Evolutionary conservation across 2,113 vertebrate genomes (phyloP), one percentile per base, ranked within the genome.

Genomic region (Marcusenius ussheri): DNA sequence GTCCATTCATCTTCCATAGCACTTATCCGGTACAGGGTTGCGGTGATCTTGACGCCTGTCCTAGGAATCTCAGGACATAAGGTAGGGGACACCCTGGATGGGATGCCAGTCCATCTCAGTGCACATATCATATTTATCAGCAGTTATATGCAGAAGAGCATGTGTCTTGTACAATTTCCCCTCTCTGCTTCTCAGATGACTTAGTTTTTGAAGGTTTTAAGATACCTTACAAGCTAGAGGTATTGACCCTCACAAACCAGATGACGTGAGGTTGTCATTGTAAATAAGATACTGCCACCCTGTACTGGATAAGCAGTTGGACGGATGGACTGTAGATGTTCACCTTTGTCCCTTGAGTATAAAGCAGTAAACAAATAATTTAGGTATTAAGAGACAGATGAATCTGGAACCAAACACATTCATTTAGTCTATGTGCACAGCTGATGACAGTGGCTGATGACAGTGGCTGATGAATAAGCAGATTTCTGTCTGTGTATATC

Each of bases 121-220:
- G 13, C 74, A 80, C 74, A 80, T 80, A 70, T 80, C 74, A 80
- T 42, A 42, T 80, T 80, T 80, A 80, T 80, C 74, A 80, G 74
- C 35, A 80, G 74, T 39, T 80, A 42, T 42, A 42, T 80, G 74
- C 31, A 80, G 35, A 42, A 80, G 35, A 39, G 74, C 5, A 8
- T 42, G 74, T 6, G 31, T 80, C 74, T 80, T 80, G 15, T 80
- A 80, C 35, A 42, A 80, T 80, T 42, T 80, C 35, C 74, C 31
- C 31, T 80, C 35, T 19, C 13, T 80, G 74, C 35, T 42, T 80
- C 74, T 80, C 74, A 42, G 17, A 39, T 80, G 74, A 80, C 74
- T 80, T 39, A 15, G 13, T 77, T 39, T 77, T 39, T 77, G 70
- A 42, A 80, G 15, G 74, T 80, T 80, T 42, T 42, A 80, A 35